These are phyloP conservation scores for Zapornia atra DNA, from an alignment of 2,113 vertebrate genomes.

Conservation along the genomic window DNA sequence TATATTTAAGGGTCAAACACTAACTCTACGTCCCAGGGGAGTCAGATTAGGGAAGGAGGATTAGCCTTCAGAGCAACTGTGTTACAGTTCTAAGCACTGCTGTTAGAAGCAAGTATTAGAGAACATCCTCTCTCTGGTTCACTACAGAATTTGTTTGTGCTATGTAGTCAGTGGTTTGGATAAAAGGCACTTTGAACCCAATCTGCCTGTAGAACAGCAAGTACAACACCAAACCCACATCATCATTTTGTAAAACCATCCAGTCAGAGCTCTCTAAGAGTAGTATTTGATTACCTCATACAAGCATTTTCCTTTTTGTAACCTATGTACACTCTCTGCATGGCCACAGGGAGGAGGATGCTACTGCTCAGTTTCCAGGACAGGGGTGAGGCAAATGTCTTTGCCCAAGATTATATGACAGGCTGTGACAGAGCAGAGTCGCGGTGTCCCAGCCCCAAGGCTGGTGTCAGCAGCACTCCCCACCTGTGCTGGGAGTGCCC, in stretches of 20 bases:
- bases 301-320: background rate
- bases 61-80: background rate
- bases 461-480: rapidly evolving
- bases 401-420: background rate
- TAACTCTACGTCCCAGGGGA: background rate
- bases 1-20: background rate
- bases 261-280: background rate
- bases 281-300: background rate
- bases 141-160: background rate
- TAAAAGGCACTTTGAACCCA: background rate
- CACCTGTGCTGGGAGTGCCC: background rate
- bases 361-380: background rate
- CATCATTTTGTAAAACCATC: background rate
- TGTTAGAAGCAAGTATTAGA: background rate
- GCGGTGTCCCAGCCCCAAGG: background rate
- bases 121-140: background rate
- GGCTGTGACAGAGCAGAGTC: background rate
- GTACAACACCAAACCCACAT: background rate
- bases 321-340: background rate
- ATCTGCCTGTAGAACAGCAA: background rate
- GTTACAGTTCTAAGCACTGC: background rate
- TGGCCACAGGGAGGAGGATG: background rate
- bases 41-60: background rate
- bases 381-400: background rate
- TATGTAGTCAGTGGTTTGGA: background rate